Conservation (phyloP, 2,888 invertebrate species). For the Synanthedon myopaeformis region DNA sequence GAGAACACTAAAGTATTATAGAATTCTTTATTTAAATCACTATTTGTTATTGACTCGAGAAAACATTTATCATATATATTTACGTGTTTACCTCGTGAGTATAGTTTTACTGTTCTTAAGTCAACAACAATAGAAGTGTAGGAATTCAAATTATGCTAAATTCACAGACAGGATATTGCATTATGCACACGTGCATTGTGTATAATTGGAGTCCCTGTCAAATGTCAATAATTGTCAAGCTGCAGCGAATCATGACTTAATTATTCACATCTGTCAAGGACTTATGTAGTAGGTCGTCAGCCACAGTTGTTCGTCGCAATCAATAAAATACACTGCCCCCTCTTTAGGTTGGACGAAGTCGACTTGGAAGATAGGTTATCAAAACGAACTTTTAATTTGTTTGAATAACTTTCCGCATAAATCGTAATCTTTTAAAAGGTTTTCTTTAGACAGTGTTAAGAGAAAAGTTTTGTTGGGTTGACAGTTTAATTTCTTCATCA, state of each 20-base stretch:
- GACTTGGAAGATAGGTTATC: constrained; percentile 4
- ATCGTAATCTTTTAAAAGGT: constrained; percentile 25
- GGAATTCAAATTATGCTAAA: no score
- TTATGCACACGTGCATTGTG: constrained; percentile 3
- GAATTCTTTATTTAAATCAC: no score
- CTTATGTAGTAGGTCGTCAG: constrained; percentile 4
- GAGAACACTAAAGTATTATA: no score
- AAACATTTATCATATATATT: no score
- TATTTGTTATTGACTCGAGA: no score
- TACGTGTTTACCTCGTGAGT: no score
- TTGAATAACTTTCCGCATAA: constrained; percentile 28
- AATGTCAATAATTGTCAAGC: constrained; percentile 2
- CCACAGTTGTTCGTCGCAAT: constrained; percentile 2
- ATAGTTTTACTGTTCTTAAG: no score
- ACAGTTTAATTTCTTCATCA: constrained; percentile 7
- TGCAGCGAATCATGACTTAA: constrained; percentile 3
- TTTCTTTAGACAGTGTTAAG: constrained; percentile 21
- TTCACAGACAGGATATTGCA: constrained; percentile 1
- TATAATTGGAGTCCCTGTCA: constrained; percentile 3
- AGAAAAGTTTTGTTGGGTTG: constrained; percentile 26
- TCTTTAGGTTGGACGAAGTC: no score
- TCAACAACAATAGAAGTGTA: no score
- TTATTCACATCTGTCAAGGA: constrained; percentile 6
- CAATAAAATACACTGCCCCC: background rate
- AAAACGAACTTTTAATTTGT: constrained; percentile 11